Evolutionary conservation across 2,797 vertebrate genomes (phyloP).

Genomic region (Synanceia verrucosa): DNA sequence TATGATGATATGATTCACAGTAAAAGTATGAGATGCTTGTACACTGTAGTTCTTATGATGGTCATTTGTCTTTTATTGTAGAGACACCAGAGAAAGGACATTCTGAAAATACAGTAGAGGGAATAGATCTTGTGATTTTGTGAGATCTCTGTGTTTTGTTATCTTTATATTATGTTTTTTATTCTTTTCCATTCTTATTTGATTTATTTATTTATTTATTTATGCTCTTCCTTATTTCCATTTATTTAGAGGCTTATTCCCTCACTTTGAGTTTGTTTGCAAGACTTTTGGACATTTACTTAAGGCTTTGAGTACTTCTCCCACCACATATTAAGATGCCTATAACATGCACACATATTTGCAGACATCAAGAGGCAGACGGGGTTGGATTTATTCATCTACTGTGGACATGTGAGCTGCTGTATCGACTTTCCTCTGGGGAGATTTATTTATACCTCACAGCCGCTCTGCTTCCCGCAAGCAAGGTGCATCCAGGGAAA

Average conservation of each 20-base stretch:
- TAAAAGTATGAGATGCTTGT: background rate
- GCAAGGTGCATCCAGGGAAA: conserved; percentile 73
- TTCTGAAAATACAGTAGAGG: background rate
- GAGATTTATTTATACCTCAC: conserved; percentile 76
- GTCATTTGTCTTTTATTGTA: background rate
- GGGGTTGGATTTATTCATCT: conserved; percentile 63
- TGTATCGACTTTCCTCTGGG: conserved; percentile 78
- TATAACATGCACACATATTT: conserved; percentile 26
- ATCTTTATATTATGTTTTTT: background rate
- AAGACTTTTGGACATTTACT: background rate
- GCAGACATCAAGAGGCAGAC: conserved; percentile 59
- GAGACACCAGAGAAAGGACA: background rate
- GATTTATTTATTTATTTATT: background rate
- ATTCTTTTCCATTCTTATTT: background rate
- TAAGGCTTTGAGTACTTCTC: background rate
- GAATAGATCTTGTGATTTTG: background rate
- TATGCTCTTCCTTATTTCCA: background rate
- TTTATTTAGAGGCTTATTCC: background rate
- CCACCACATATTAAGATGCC: conserved; percentile 1
- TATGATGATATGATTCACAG: background rate
- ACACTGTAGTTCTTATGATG: background rate
- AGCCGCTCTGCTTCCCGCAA: conserved; percentile 78
- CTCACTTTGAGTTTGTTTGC: background rate
- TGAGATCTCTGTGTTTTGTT: background rate
- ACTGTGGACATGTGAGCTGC: conserved; percentile 72